Evolutionary conservation across 2,888 invertebrate genomes (phyloP).

Genomic region (Pseudococcus longispinus): DNA sequence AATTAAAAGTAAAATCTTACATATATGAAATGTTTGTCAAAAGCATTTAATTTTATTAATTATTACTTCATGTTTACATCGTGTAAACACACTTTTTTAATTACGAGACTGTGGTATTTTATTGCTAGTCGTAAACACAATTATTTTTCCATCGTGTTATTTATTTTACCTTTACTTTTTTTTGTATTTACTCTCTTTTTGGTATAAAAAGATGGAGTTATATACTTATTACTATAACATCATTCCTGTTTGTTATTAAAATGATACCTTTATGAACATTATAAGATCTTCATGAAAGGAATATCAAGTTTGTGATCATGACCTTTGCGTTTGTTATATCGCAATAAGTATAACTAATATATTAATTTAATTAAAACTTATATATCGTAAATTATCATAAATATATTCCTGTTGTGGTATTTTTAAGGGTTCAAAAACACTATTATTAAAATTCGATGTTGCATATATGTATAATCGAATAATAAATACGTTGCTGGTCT

Average conservation of each 20-base stretch:
- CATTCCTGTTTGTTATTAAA: slow-evolving; percentile 45
- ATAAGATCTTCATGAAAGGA: neutral
- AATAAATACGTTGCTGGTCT: slow-evolving; percentile 3
- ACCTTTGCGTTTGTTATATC: neutral
- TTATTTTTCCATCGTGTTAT: slow-evolving; percentile 48
- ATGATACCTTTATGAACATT: slow-evolving; percentile 4
- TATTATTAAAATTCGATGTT: neutral
- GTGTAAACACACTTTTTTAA: slow-evolving; percentile 39
- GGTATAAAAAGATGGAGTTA: slow-evolving; percentile 28
- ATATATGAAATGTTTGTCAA: slow-evolving; percentile 51
- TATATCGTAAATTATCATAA: slow-evolving; percentile 2
- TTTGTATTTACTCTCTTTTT: slow-evolving; percentile 40
- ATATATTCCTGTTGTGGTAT: slow-evolving; percentile 32
- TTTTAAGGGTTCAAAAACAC: slow-evolving; percentile 23
- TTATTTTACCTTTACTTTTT: slow-evolving; percentile 44
- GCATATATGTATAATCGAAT: neutral
- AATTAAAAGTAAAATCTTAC: neutral
- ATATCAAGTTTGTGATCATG: slow-evolving; percentile 17
- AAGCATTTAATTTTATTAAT: slow-evolving; percentile 49
- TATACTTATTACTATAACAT: slow-evolving; percentile 37
- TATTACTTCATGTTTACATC: slow-evolving; percentile 22
- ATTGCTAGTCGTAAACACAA: slow-evolving; percentile 56
- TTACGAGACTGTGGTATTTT: slow-evolving; percentile 56
- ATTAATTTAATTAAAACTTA: neutral
- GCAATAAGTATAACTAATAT: neutral